Evolutionary conservation across 2,888 invertebrate species (phyloP), one percentile per base, ranked within the genome.

Genomic region (Patella pellucida): DNA sequence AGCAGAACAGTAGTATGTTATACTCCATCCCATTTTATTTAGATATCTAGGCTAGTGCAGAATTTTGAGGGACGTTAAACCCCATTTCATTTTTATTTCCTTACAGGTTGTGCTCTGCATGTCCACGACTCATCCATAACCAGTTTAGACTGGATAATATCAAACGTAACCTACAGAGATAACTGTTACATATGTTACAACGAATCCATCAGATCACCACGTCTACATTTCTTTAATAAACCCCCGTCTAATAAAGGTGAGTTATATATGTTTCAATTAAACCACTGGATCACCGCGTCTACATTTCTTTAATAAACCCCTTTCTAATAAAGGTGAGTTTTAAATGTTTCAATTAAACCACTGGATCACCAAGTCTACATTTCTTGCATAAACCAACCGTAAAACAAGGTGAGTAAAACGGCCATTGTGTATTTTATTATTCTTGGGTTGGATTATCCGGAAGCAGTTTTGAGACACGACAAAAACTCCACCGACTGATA

Each of bases 121-220:
- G 73, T 86, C 1, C 89, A 89, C 72, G 89, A 89, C 72, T 77
- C 79, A 27, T 81, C 88, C 1, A 83, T 88, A 56, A 76, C 82
- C 1, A 84, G 85, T 76, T 19, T 85, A 4, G 76, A 81, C 23
- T 89, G 89, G 89, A 72, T 90, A 68, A 83, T 90, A 27, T 81
- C 83, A 73, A 87, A 86, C 75, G 88, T 82, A 19, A 89, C 90
- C n/a, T 89, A 89, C 77, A 81, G 86, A 19, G 79, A 81, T 15
- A 73, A 89, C 75, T 85, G 86, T 72, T 90, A 89, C 79, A 88
- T 89, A 86, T 89, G 90, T 68, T 71, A 73, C 23, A 70, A 78
- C 16, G 14, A 19, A 23, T 14, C 23, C 19, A 12, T 23, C 23
- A 23, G 62, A 19, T 12, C 11, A 23, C 62, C 62, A 23, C 2